Evolutionary conservation across 2,888 invertebrate species (phyloP).

Genomic region (Lithosia quadra): DNA sequence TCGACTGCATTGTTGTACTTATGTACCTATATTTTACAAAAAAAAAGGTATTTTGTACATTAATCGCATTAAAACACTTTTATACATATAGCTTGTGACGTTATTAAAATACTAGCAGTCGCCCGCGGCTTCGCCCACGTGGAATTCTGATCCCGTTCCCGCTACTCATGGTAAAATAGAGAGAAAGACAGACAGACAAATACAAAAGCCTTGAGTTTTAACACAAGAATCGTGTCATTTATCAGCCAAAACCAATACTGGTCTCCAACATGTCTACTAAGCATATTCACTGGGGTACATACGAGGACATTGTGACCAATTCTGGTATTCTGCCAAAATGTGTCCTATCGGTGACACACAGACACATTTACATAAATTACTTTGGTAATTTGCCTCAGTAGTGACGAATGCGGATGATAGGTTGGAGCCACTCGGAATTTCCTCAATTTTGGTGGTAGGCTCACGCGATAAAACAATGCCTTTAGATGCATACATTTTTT

Average conservation of each 20-base stretch:
- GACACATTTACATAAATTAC: not conserved
- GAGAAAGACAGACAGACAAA: too few relatives aligned
- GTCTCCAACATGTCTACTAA: conserved; percentile 7
- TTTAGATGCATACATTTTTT: too few relatives aligned
- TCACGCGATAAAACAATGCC: not conserved
- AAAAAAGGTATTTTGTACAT: too few relatives aligned
- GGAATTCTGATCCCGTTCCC: too few relatives aligned
- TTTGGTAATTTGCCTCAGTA: not conserved
- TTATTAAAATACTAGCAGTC: too few relatives aligned
- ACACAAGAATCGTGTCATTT: not conserved
- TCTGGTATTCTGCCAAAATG: conserved; percentile 10
- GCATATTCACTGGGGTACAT: not conserved
- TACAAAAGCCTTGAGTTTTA: too few relatives aligned
- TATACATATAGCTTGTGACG: too few relatives aligned
- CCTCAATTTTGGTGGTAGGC: not conserved
- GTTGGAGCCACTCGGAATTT: not conserved
- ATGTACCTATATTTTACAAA: too few relatives aligned
- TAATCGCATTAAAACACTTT: too few relatives aligned
- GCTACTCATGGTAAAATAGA: too few relatives aligned
- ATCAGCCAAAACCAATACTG: not conserved
- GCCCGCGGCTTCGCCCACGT: too few relatives aligned
- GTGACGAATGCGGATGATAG: not conserved
- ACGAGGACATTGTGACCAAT: conserved; percentile 1
- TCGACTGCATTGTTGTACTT: too few relatives aligned
- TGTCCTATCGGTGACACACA: conserved; percentile 2